Conservation (phyloP, 2,888 invertebrate species). For the Theretra japonica region DNA sequence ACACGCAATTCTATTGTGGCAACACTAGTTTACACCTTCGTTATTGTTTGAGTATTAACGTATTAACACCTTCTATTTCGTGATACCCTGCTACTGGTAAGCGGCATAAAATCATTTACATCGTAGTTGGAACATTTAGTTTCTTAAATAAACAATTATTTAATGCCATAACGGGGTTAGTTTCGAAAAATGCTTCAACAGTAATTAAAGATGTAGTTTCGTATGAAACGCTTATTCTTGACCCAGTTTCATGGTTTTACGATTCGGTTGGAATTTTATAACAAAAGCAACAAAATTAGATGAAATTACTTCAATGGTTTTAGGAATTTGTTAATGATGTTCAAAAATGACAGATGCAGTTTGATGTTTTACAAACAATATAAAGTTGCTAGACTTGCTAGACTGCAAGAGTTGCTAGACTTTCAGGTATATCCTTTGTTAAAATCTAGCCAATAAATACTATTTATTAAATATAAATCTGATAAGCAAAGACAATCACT, state of each 20-base stretch:
- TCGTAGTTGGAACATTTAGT: neutral
- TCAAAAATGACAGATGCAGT: neutral
- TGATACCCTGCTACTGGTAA: neutral
- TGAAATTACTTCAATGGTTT: neutral
- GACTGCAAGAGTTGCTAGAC: too few relatives aligned
- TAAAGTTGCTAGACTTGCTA: neutral
- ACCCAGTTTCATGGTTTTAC: neutral
- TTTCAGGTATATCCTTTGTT: neutral
- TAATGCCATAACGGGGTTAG: neutral
- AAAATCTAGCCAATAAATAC: too few relatives aligned
- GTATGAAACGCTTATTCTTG: neutral
- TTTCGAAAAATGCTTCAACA: neutral
- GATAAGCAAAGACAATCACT: neutral
- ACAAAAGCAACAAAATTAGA: neutral
- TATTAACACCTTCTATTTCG: conserved; percentile 42
- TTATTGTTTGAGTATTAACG: conserved; percentile 40
- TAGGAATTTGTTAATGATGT: neutral
- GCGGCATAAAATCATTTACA: neutral
- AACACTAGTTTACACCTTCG: conserved; percentile 19
- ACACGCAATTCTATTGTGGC: conserved; percentile 40
- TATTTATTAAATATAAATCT: neutral
- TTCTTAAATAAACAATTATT: neutral
- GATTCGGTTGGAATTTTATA: neutral
- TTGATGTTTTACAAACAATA: neutral
- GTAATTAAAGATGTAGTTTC: conserved; percentile 2